Percentiles rank a stretch among this genome's conserved stretches.
phyloP scores from a whole-genome alignment of 1,140 invertebrate species.

The Riptortus pedestris region DNA sequence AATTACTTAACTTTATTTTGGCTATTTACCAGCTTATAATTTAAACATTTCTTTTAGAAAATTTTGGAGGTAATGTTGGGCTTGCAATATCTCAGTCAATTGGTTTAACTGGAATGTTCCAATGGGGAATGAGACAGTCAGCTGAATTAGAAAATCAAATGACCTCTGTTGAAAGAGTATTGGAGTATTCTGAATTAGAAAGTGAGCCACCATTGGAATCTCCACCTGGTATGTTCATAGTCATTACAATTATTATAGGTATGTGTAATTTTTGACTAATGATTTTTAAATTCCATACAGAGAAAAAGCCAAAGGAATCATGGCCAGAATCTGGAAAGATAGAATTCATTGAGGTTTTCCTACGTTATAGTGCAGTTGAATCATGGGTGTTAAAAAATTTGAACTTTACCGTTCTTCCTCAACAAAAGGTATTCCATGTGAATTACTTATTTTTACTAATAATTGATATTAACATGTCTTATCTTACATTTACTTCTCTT shows the following conservation, averaged over 20 bases:
- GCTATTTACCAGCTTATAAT: too few species aligned
- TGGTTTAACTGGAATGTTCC: constrained; percentile 67
- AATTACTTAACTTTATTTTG: too few species aligned
- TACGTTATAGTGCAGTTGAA: constrained; percentile 52
- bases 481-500: too few species aligned
- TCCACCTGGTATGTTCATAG: constrained; percentile 39
- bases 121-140: constrained; percentile 70
- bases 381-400: constrained; percentile 54
- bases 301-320: constrained; percentile 34
- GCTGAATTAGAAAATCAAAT: constrained; percentile 62
- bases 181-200: constrained; percentile 60
- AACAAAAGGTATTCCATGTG: constrained; percentile 38
- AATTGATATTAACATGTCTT: too few species aligned
- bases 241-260: background rate
- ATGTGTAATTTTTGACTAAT: background rate
- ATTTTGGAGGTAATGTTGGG: constrained; percentile 57
- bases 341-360: constrained; percentile 49
- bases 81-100: constrained; percentile 78
- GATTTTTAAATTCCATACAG: too few species aligned
- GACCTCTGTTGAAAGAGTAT: constrained; percentile 67
- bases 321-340: constrained; percentile 42
- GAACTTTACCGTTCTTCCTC: constrained; percentile 37
- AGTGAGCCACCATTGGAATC: constrained; percentile 42
- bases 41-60: constrained; percentile 34
- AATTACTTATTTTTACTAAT: background rate